phyloP scores from a whole-genome alignment of 2,888 invertebrate genomes.

The Cistogaster globosa region DNA sequence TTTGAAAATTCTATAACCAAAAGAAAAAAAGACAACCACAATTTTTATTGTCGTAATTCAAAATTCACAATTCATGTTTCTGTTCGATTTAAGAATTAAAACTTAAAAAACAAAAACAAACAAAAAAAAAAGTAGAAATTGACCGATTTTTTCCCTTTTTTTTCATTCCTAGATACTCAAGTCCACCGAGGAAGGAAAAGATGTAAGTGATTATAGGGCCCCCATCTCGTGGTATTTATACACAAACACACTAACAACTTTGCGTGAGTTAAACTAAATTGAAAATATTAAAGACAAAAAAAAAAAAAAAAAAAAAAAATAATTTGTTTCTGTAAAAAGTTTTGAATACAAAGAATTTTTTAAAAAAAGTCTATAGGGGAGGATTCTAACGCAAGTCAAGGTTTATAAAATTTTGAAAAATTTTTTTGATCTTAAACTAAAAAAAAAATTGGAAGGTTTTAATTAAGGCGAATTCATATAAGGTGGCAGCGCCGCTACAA shows the following conservation, averaged over 20 bases:
- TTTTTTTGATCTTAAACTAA: too few species aligned
- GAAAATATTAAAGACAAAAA: conserved; percentile 3
- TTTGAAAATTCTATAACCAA: not conserved
- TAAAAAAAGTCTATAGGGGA: too few species aligned
- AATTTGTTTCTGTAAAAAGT: conserved; percentile 60
- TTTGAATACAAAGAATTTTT: too few species aligned
- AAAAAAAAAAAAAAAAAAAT: too few species aligned
- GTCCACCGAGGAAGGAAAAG: conserved; percentile 69
- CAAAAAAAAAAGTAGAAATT: conserved; percentile 61
- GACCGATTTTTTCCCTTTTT: conserved; percentile 64
- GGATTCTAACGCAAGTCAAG: too few species aligned
- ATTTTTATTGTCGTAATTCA: conserved; percentile 20
- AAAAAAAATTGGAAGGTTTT: too few species aligned
- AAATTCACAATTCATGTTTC: conserved; percentile 58
- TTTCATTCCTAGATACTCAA: conserved; percentile 69
- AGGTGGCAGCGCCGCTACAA: too few species aligned
- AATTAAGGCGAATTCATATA: too few species aligned
- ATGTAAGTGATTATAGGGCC: conserved; percentile 62
- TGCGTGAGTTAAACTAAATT: conserved; percentile 54
- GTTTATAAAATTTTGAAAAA: too few species aligned
- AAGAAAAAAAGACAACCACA: not conserved
- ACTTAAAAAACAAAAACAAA: conserved; percentile 48
- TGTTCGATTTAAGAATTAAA: conserved; percentile 67
- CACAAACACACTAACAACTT: conserved; percentile 37
- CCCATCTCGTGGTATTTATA: conserved; percentile 49